Evolutionary conservation across 64 coral and sea anemone genomes (phyloP), one percentile per base, ranked within the genome.

Genomic region (Dendrophyllia cribrosa): DNA sequence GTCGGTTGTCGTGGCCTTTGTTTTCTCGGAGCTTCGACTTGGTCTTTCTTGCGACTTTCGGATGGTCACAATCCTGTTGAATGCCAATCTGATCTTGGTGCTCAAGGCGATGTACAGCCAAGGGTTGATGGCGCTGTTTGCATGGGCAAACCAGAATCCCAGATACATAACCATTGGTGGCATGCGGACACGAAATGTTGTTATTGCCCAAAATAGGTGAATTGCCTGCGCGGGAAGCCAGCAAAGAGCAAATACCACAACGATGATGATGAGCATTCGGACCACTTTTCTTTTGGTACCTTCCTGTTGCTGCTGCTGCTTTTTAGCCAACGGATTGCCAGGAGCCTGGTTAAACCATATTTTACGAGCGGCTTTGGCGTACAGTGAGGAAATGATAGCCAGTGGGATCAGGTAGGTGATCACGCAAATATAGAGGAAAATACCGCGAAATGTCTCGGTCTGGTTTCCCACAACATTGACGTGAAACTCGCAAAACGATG

Each of bases 81-180:
- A 83, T 9, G 78, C 78, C 78, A 16, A 15, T 15, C 52, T 60
- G 3, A 82, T 43, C 16, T 62, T 82, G 13, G 24, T 25, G 16
- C 62, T 93, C 22, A 93, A 43, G 43, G 16, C 17, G 10, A 88
- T 63, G 21, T 93, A 93, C 43, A 93, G 47, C 45, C 56, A 88
- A 1, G 92, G 92, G 19, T 94, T 94, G 13, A 94, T 64, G 25
- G 92, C 92, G 43, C 85, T 93, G 45, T 77, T 93, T 51, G 75
- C 55, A 12, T 93, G 75, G 20, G 59, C 86, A 7, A 89, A 12
- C 68, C 86, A 93, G 16, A 34, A 13, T 43, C 79, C 59, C 20
- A 84, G 43, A 13, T 51, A 12, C 8, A 0, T 21, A 16, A 84
- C 92, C 46, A 5, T 23, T 9, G 7, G 1, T 8, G 68, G 19